These are phyloP conservation scores for Piprites chloris DNA, from an alignment of 2,113 vertebrate species.

Conservation along the genomic window DNA sequence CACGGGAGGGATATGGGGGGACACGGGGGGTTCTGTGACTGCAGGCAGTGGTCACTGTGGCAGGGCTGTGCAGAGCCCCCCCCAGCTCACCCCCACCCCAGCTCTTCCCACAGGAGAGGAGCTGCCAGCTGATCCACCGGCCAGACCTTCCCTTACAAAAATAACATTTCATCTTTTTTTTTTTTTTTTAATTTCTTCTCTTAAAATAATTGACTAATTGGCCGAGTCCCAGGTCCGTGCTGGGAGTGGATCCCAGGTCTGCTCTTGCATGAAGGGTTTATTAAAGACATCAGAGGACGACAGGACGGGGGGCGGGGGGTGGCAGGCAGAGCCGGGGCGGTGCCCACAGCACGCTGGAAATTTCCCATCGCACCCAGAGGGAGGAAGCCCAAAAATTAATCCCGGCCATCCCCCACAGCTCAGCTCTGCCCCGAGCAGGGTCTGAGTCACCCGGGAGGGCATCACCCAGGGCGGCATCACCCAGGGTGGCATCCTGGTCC, in stretches of 20 bases:
- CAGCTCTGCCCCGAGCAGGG: background rate
- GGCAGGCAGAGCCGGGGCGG: background rate
- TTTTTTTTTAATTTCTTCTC: background rate
- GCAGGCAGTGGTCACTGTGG: background rate
- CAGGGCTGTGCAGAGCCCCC: background rate
- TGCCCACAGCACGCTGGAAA: background rate
- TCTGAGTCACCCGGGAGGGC: background rate
- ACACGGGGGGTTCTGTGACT: rapidly evolving
- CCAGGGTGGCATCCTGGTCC: background rate
- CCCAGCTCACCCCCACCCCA: background rate
- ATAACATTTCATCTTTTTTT: background rate
- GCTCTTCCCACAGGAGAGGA: background rate
- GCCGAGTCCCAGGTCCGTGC: constrained; percentile 11
- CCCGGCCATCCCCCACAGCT: background rate
- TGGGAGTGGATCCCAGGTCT: constrained; percentile 34
- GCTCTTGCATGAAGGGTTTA: constrained; percentile 18
- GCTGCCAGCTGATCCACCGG: background rate
- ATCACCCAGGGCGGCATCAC: background rate
- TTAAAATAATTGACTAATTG: constrained; percentile 50
- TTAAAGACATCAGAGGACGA: constrained; percentile 3
- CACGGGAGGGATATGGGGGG: rapidly evolving
- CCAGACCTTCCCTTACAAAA: background rate
- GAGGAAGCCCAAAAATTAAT: constrained; percentile 32
- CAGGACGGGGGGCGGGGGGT: background rate
- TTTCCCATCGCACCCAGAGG: constrained; percentile 41